phyloP scores from a whole-genome alignment of 2,113 vertebrate genomes.

The Leiothrix lutea region DNA sequence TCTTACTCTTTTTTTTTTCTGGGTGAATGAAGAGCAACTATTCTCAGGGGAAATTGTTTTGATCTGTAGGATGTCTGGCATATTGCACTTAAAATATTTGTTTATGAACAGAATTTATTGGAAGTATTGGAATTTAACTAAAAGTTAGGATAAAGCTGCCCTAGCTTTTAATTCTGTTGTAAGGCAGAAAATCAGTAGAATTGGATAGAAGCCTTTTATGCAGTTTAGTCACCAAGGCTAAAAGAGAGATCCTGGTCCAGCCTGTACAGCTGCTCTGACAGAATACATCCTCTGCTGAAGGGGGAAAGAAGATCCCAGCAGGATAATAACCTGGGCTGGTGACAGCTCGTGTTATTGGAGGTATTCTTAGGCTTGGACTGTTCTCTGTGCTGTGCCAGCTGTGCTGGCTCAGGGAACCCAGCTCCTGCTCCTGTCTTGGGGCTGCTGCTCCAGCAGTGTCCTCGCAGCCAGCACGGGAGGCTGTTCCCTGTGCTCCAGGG shows the following conservation, averaged over 20 bases:
- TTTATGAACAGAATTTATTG: background rate
- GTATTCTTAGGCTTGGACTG: background rate
- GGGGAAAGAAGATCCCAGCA: background rate
- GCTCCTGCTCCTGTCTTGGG: background rate
- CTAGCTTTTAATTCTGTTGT: background rate
- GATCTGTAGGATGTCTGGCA: background rate
- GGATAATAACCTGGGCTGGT: background rate
- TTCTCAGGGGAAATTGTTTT: background rate
- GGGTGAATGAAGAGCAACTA: background rate
- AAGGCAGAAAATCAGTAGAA: background rate
- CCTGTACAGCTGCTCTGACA: background rate
- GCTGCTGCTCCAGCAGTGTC: rapidly evolving
- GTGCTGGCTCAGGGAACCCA: too few species aligned
- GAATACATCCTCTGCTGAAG: background rate
- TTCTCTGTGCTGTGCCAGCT: too few species aligned
- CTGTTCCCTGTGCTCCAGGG: rapidly evolving
- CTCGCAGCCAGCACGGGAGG: rapidly evolving
- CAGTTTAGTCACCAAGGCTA: background rate
- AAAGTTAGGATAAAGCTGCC: background rate
- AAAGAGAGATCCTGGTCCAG: background rate
- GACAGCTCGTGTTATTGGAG: rapidly evolving
- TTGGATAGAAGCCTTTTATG: background rate
- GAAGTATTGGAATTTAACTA: background rate
- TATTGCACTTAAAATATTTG: background rate
- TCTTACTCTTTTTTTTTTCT: background rate